Conservation (phyloP, 2,888 invertebrate species). For the Timema podura region DNA sequence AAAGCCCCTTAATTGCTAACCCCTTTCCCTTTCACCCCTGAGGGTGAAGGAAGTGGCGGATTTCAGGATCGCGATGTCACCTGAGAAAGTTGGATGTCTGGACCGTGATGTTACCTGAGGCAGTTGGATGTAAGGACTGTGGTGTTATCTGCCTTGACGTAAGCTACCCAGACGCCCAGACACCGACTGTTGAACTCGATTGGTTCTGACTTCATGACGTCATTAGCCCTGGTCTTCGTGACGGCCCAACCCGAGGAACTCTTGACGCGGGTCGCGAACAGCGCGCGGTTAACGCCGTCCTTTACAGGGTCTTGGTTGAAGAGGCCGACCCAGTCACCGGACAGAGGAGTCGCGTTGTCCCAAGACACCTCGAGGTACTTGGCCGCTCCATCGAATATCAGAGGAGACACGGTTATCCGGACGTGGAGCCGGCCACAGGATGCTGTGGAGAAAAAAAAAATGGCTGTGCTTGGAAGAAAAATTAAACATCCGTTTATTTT, state of each 20-base stretch:
- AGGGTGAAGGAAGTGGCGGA: too few relatives aligned
- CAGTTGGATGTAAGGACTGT: constrained; percentile 34
- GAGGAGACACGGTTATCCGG: constrained; percentile 10
- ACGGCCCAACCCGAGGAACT: constrained; percentile 13
- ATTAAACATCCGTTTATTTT: too few relatives aligned
- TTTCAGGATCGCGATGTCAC: too few relatives aligned
- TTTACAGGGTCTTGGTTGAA: constrained; percentile 6
- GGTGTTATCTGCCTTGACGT: constrained; percentile 18
- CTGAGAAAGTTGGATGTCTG: too few relatives aligned
- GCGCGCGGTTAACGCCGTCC: background rate
- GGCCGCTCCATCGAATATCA: background rate
- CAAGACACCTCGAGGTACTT: constrained; percentile 19
- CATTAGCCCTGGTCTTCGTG: background rate
- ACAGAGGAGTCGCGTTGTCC: constrained; percentile 12
- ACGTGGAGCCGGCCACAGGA: constrained; percentile 9
- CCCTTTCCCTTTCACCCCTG: too few relatives aligned
- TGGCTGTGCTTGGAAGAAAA: too few relatives aligned
- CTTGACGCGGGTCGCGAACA: background rate
- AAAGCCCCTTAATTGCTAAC: too few relatives aligned
- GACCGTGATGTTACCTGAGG: background rate
- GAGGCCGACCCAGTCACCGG: constrained; percentile 22
- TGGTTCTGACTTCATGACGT: background rate
- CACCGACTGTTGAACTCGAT: constrained; percentile 21
- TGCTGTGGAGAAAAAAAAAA: background rate
- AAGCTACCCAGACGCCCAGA: constrained; percentile 27